Evolutionary conservation across 2,797 vertebrate species (phyloP), one percentile per base, ranked within the genome.

Genomic region (Pygocentrus nattereri): DNA sequence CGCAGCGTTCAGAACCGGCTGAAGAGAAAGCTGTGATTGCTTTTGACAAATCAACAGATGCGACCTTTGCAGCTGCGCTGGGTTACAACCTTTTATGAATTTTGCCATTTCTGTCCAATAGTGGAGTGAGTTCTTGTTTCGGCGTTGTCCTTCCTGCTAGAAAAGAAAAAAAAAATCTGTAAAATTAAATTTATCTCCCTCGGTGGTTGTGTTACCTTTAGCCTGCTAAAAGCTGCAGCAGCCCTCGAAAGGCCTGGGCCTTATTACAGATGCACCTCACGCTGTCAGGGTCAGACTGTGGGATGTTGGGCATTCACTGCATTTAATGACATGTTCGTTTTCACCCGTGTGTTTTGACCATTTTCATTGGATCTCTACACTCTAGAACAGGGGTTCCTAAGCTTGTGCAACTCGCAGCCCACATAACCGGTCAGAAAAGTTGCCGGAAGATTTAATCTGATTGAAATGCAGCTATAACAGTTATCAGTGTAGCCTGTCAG

Each of bases 21-120:
- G 71, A 31, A 50, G 64, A 80, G 67, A 82, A 79, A 77, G 61
- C 62, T 15, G n/a, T 85, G 71, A 85, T 82, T 49, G 56, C 70
- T 61, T 76, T 31, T 78, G 81, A 84, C 76, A 87, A 79, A 87
- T 73, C 58, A 84, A 85, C 82, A 58, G 25, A 67, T 80, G 62
- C 65, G 71, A 79, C 79, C 79, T 85, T 83, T 83, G 31, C 23
- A 71, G 30, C 27, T 58, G 71, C 76, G 54, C 44, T 19, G 78
- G 72, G 76, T 76, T 38, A 82, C 49, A 78, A 74, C 76, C 67
- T 38, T 69, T 78, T 44, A 80, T 74, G 21, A 59, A 62, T 71
- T 49, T 25, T 49, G 19, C 38, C 47, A 72, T 79, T 79, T 72
- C 27, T 38, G 27, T 58, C 52, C 52, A 59, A 38, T 19, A 16